A percentile compares a stretch with the other conserved stretches of the same genome.
phyloP scores from a whole-genome alignment of 2,797 vertebrate genomes.

The Clamator glandarius region DNA sequence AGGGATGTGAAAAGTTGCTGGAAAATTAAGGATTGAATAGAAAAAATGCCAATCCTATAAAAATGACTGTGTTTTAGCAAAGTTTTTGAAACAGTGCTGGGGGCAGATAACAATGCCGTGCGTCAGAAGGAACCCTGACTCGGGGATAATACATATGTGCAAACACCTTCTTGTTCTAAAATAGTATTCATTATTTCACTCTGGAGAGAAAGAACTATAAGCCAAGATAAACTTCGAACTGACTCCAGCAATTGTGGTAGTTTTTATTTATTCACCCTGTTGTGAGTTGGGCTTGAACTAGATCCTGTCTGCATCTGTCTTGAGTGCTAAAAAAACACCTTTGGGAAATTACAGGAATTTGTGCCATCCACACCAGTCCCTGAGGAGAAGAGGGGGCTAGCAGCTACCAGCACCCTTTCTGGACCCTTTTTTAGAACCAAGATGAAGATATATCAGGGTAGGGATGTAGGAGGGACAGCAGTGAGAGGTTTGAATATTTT shows the following conservation, averaged over 20 bases:
- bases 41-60: neutral
- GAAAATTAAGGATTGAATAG: neutral
- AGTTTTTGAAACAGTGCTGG: neutral
- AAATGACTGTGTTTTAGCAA: neutral
- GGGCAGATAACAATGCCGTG: neutral
- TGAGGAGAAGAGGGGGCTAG: neutral
- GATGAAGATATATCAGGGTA: neutral
- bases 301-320: neutral
- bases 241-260: neutral
- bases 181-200: fast-evolving
- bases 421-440: neutral
- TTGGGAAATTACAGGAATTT: neutral
- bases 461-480: neutral
- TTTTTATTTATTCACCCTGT: neutral
- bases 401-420: neutral
- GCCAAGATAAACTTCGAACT: neutral
- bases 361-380: neutral
- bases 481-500: neutral
- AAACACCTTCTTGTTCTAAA: neutral
- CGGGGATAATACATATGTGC: fast-evolving
- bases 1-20: neutral
- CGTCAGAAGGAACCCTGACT: neutral
- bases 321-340: neutral
- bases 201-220: neutral
- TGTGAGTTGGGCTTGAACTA: neutral